Evolutionary conservation across 2,113 vertebrate genomes (phyloP), one percentile per base, ranked within the genome.

Genomic region (Serinus canaria): DNA sequence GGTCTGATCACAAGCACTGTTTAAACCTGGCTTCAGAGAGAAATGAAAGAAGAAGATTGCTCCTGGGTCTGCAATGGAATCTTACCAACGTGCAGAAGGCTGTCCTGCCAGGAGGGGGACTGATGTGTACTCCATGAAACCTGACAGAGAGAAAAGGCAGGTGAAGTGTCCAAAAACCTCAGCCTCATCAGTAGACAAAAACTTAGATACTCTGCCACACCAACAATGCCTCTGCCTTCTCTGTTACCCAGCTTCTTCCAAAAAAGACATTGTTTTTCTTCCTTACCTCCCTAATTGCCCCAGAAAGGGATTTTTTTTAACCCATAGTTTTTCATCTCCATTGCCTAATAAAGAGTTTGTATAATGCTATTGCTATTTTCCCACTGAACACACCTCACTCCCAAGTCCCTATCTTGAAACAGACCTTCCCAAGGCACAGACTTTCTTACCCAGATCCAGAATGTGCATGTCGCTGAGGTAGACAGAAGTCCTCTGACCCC

Each of bases 101-200:
- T 95, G 97, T 92, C 97, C 97, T 73, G 95, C 31, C 0, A 83
- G 52, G 47, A 89, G 59, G 1, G 94, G 98, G 81, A 99, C 98
- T 89, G 98, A 95, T 87, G 97, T 97, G 95, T 99, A 99, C 96
- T 99, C 99, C 99, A 99, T 99, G 92, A 98, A 98, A 88, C 98
- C 99, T 98, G 73, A 77, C 24, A 88, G 24, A 28, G 63, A 27
- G 50, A 56, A 59, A 33, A 69, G 16, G 46, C 31, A 74, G 49
- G 18, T 73, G 55, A 95, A 50, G 25, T 12, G 21, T 62, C 47
- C 15, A 62, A 56, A 69, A 87, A 46, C 5, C 19, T 77, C 44
- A 78, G 17, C 24, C n/a, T 88, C 11, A 2, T 23, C 52, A 80
- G 64, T n/a, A 78, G 21, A 47, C 55, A 90, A 77, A 83, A 72